phyloP scores from a whole-genome alignment of 2,888 invertebrate species.

The Hetaerina titia region DNA sequence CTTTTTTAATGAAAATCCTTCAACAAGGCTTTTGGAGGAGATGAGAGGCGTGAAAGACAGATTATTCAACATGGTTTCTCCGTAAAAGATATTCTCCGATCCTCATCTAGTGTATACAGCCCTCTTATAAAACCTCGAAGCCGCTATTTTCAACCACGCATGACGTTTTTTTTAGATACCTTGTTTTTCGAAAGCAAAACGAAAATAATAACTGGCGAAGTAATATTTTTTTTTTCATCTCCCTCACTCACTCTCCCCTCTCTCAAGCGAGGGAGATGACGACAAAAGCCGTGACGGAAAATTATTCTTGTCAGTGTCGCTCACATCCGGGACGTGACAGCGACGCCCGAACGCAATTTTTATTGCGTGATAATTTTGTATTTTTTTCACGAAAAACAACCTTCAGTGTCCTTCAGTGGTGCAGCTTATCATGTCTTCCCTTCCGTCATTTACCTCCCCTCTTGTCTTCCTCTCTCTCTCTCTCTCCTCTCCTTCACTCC shows the following conservation, averaged over 20 bases:
- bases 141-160: not conserved
- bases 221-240: not conserved
- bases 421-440: conserved; percentile 17
- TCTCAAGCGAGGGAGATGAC: not conserved
- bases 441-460: not conserved
- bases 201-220: not conserved
- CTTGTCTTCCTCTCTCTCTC: not conserved
- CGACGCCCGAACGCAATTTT: not conserved
- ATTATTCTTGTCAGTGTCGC: conserved; percentile 17
- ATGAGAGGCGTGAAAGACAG: not conserved
- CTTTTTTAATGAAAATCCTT: not conserved
- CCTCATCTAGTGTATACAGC: not conserved
- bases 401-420: conserved; percentile 17
- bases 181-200: not conserved
- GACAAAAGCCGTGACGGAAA: conserved; percentile 10
- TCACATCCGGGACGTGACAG: not conserved
- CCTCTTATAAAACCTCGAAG: conserved; percentile 1
- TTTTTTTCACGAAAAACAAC: conserved; percentile 17
- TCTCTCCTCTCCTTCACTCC: not conserved
- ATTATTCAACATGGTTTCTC: conserved; percentile 4
- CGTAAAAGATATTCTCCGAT: not conserved
- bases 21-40: not conserved
- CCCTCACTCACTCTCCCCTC: not conserved
- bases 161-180: not conserved
- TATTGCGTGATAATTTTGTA: not conserved